Evolutionary conservation across 2,888 invertebrate species (phyloP).

Genomic region (Frankliniella intonsa): DNA sequence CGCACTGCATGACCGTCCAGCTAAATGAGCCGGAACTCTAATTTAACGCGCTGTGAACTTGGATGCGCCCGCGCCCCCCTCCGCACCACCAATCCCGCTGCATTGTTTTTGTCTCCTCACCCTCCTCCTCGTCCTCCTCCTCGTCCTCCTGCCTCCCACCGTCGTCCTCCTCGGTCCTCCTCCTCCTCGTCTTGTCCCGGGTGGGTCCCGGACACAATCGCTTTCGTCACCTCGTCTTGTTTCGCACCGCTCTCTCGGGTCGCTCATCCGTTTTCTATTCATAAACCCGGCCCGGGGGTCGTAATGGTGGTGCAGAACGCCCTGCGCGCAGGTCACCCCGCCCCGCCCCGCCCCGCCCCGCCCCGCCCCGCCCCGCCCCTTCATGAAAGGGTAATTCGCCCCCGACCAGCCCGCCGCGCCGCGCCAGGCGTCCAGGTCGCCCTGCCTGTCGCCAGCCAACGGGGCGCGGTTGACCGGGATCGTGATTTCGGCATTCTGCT

Average conservation of each 20-base stretch:
- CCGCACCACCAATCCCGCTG: neutral
- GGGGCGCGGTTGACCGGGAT: neutral
- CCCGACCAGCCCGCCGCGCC: no score
- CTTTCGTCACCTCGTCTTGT: neutral
- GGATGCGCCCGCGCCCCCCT: neutral
- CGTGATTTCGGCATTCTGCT: neutral
- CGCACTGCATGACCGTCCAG: conserved; percentile 24
- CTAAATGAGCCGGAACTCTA: conserved; percentile 7
- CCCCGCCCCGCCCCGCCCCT: neutral
- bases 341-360: neutral
- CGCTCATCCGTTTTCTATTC: neutral
- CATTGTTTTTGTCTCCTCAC: neutral
- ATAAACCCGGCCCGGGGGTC: neutral
- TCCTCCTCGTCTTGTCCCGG: neutral
- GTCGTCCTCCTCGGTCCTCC: neutral
- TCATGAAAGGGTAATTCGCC: neutral
- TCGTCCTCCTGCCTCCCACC: no score
- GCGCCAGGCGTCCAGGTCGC: no score
- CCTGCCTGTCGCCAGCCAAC: neutral
- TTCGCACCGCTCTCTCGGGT: neutral
- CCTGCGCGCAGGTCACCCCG: no score
- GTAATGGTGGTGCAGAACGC: neutral
- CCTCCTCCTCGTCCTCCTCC: neutral
- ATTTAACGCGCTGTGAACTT: neutral
- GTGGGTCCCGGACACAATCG: neutral